Base-by-base conservation (phyloP, 2,113 vertebrate genomes). In the Menidia beryllina region DNA sequence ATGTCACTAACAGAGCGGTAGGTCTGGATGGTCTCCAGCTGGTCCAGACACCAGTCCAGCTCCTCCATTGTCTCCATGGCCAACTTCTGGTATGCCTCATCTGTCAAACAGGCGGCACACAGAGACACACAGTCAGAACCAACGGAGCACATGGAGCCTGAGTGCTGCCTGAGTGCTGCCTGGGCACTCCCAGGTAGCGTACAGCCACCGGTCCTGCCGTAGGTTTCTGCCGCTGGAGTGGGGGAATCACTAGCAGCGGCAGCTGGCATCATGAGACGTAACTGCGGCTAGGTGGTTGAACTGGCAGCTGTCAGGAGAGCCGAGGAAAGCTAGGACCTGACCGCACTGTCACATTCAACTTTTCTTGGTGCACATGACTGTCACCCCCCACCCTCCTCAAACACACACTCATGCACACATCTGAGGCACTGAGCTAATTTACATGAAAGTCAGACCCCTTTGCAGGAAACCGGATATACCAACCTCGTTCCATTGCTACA, bases 1-100 rank as follows among this genome's bases (percentile, higher is more conserved):
- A 99, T 99, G 94, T 98, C 97, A 7, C 97, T 98, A 94, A 99
- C 97, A 0, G 97, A 99, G 83, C 97, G 95, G 88, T 98, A 98
- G 26, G 97, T 99, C 93, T 99, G 97, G 85, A 99, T 98, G 80
- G 97, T 98, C 91, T 99, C 97, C 86, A 99, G 95, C 93, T 99
- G 97, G 90, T 99, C 97, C 91, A 99, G 88, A 92, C 97, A 99
- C 97, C 97, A 99, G 95, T 99, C 97, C 91, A 99, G 82, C 90
- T 98, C 97, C 90, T 99, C 97, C 94, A 98, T 93, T 30, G 97
- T 99, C 89, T 99, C 97, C 95, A 96, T 95, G n/a, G 97, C 97
- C 93, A 99, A 91, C 85, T 98, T 99, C 93, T 99, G 97, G 93
- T 98, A 98, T 79, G 96, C 95, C 56, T 99, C 97, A 92, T 99